Evolutionary conservation across 1,140 invertebrate genomes (phyloP), one percentile per base, ranked within the genome.

Genomic region (Diabrotica undecimpunctata): DNA sequence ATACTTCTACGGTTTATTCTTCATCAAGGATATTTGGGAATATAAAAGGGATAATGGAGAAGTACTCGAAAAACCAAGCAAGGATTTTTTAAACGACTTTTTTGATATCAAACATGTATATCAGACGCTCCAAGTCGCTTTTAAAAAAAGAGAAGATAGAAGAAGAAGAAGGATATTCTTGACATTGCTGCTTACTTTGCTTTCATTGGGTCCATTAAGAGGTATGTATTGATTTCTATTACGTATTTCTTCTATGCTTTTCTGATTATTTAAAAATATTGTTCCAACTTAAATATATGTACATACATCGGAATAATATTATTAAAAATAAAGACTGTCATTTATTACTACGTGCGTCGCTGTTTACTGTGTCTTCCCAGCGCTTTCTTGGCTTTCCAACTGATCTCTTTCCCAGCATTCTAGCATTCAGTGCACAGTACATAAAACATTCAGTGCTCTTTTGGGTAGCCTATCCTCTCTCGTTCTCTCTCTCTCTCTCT

Each of bases 121-220:
- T 6, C 69, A 75, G 2, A 78, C 77, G 8, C 70, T 74, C 25
- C 65, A 69, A 50, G 69, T 77, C 25, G 69, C 66, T 5, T 72
- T 75, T 41, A 75, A 69, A 54, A 64, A 69, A 8, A 68, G 73
- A 4, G 60, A 70, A 46, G 61, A 68, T 12, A 69, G 71, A 56
- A 65, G 71, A 13, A 70, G 66, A 51, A 70, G 59, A 11, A 64
- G 72, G 46, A 71, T 78, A 56, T 69, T 65, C n/a, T 54, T 62
- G 7, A 73, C 76, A 50, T 73, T 78, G 73, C 8, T 78, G 13
- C 55, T 78, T 50, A 70, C 72, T 37, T 71, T 75, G 66, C 62
- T 78, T 2, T 70, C 77, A 52, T 67, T 77, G 38, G 77, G 77
- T 13, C 77, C 77, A 7, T 41, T 77, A 60, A 70, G 74, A 69